Conservation (phyloP, 2,888 invertebrate species). For the Pollenia griseotomentosa region DNA sequence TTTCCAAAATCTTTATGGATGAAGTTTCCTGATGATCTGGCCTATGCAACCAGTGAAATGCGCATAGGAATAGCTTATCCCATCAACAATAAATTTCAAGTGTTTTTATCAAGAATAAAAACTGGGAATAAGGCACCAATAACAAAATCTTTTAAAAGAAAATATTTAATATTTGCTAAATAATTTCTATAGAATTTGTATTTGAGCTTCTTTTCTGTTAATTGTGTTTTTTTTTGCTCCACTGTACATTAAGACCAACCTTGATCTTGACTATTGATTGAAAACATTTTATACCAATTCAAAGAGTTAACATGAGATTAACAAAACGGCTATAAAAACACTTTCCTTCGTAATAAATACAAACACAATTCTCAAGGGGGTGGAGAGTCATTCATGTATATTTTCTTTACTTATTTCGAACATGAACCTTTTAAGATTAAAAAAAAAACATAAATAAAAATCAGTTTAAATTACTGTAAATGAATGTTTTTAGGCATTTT, state of each 20-base stretch:
- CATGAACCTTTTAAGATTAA: conserved; percentile 3
- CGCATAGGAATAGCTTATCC: too few relatives aligned
- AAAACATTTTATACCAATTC: conserved; percentile 46
- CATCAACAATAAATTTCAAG: too few relatives aligned
- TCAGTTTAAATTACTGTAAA: conserved; percentile 36
- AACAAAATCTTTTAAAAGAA: too few relatives aligned
- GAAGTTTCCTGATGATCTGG: too few relatives aligned
- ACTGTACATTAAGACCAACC: conserved; percentile 52
- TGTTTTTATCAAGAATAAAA: too few relatives aligned
- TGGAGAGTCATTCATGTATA: conserved; percentile 2
- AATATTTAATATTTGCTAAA: too few relatives aligned
- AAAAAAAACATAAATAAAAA: not conserved
- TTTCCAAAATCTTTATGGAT: too few relatives aligned
- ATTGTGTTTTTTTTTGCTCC: not conserved
- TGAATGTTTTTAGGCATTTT: conserved; percentile 42
- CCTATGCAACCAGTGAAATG: too few relatives aligned
- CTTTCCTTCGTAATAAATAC: conserved; percentile 52
- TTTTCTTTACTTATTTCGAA: conserved; percentile 7
- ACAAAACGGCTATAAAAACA: conserved; percentile 42
- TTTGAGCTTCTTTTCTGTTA: not conserved
- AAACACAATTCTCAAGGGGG: conserved; percentile 60
- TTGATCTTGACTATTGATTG: conserved; percentile 66
- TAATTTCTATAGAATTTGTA: too few relatives aligned
- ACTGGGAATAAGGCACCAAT: too few relatives aligned
- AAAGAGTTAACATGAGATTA: conserved; percentile 47